phyloP scores from a whole-genome alignment of 2,797 vertebrate genomes.

The Pipistrellus pygmaeus region DNA sequence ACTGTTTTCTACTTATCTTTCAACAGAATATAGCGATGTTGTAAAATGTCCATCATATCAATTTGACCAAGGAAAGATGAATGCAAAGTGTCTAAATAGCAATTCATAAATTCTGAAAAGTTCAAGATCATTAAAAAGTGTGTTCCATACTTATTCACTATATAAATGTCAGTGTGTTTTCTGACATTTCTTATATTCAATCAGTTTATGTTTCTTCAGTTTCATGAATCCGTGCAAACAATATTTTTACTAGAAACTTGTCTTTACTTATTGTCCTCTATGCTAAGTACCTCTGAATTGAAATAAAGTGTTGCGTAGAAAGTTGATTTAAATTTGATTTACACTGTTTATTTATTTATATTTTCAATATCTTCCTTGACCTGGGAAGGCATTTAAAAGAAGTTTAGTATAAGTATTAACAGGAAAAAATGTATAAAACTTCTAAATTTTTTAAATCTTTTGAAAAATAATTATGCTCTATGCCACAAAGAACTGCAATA shows the following conservation, averaged over 20 bases:
- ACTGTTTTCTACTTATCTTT: not conserved
- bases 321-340: not conserved
- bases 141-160: not conserved
- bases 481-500: not conserved
- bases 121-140: not conserved
- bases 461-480: not conserved
- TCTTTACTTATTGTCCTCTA: not conserved
- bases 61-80: not conserved
- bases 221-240: not conserved
- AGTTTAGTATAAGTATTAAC: not conserved
- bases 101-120: slow-evolving; percentile 23
- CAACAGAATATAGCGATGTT: not conserved
- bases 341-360: not conserved
- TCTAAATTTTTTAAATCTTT: not conserved
- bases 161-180: not conserved
- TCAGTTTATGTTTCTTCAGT: not conserved
- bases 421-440: not conserved
- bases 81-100: not conserved
- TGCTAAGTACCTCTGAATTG: not conserved
- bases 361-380: not conserved
- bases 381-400: not conserved
- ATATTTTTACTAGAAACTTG: not conserved
- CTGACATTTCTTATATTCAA: not conserved
- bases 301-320: not conserved
- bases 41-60: not conserved